Base-by-base conservation (phyloP, 1,140 invertebrate genomes). In the Ylistrum balloti region DNA sequence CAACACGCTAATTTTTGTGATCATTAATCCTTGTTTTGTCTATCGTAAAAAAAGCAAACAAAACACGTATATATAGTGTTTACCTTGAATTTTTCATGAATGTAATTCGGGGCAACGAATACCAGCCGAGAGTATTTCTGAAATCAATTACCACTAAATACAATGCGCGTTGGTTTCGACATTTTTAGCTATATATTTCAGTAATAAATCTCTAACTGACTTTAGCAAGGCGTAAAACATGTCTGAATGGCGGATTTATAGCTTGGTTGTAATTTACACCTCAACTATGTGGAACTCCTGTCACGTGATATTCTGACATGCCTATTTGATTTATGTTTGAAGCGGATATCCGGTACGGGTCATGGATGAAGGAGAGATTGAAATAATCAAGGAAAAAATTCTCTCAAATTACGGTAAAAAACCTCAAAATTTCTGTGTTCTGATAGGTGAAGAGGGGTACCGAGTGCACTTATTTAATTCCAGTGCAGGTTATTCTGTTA, bases 291-390 rank as follows among this genome's bases (percentile, higher is more conserved):
- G 56, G 56, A 74, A n/a, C 56, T 74, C 5, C 56, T n/a, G 56
- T 74, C 56, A 74, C 56, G 56, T 74, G 56, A 74, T n/a, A 74
- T 74, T 74, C 56, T 74, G 56, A 74, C 56, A 74, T 74, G 56
- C 56, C 56, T 74, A 74, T 74, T 74, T 74, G 56, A 74, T 74
- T 74, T 74, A 74, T 74, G 56, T 28, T 28, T 28, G 22, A 74
- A 74, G 56, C 56, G 56, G 56, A 74, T 74, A 74, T 74, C 56
- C 56, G 56, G 56, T 74, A 28, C 56, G 56, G 56, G 56, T 74
- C 56, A 74, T 74, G 56, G 56, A 17, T 74, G 56, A 7, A 74
- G 22, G 56, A 28, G 15, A 74, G 56, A 74, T 74, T 74, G 56
- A 74, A 74, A 74, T 74, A 74, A 74, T 74, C 56, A 28, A n/a